Evolutionary conservation across 2,113 vertebrate genomes (phyloP).

Genomic region (Nyctibius bracteatus): DNA sequence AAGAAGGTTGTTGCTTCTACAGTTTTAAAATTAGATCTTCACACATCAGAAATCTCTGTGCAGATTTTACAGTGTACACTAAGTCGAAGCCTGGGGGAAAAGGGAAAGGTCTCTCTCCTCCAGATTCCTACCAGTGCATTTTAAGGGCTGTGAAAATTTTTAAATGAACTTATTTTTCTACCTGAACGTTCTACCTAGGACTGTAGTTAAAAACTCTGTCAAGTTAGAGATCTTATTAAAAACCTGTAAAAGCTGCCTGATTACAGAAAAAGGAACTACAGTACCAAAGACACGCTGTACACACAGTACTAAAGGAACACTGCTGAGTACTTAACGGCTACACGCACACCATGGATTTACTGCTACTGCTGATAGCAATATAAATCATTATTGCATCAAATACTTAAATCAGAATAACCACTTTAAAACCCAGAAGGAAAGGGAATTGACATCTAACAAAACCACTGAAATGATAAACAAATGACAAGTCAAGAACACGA

Average conservation of each 20-base stretch:
- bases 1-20: conserved; percentile 50
- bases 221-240: conserved; percentile 49
- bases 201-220: conserved; percentile 21
- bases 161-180: conserved; percentile 18
- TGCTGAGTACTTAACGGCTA: not conserved
- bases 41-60: conserved; percentile 63
- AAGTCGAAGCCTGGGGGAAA: not conserved
- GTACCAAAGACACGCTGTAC: not conserved
- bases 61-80: conserved; percentile 44
- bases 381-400: not conserved
- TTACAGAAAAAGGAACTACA: conserved; percentile 68
- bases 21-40: conserved; percentile 57
- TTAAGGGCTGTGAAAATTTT: conserved; percentile 44
- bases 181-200: not conserved
- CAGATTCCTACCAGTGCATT: conserved; percentile 30
- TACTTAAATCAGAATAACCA: conserved; percentile 35
- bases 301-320: too few species aligned
- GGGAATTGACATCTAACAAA: not conserved
- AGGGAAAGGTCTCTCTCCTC: not conserved
- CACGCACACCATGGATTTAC: not conserved
- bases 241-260: conserved; percentile 73
- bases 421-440: conserved; percentile 15
- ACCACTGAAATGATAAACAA: not conserved
- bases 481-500: not conserved
- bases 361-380: not conserved